These are phyloP conservation scores for Aptenodytes patagonicus DNA, from an alignment of 2,113 vertebrate genomes.

Conservation along the genomic window DNA sequence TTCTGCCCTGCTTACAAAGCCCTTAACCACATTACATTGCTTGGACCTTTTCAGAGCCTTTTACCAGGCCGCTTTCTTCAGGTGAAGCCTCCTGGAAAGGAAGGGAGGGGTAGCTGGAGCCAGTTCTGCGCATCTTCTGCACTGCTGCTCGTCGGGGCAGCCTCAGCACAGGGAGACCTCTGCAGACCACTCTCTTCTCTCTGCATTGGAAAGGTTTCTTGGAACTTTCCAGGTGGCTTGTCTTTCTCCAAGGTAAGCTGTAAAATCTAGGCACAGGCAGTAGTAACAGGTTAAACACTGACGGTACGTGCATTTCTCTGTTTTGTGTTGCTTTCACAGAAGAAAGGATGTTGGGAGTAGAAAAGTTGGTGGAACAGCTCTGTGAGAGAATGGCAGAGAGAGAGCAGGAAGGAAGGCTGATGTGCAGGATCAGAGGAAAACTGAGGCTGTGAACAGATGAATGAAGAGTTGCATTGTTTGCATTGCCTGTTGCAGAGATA, in stretches of 20 bases:
- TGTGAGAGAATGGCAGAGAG: not conserved
- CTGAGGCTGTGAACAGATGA: not conserved
- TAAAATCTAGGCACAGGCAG: not conserved
- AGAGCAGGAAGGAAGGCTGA: not conserved
- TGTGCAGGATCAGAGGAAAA: not conserved
- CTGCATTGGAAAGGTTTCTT: not conserved
- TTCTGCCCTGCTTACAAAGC: not conserved
- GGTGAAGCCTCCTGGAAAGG: not conserved
- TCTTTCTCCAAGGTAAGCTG: not conserved
- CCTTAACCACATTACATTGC: not conserved
- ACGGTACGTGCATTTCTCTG: accelerated
- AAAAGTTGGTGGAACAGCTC: not conserved
- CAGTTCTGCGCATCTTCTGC: not conserved
- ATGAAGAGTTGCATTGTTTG: not conserved
- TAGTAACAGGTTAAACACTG: not conserved
- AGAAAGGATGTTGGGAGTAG: not conserved
- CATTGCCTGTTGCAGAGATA: not conserved
- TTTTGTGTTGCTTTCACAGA: not conserved
- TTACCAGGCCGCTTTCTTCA: not conserved
- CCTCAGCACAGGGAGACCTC: not conserved
- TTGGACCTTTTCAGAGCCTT: not conserved
- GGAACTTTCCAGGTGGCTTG: not conserved
- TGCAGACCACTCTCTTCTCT: not conserved
- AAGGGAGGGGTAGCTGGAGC: not conserved
- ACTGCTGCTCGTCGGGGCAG: not conserved